A percentile compares a stretch with the other conserved stretches of the same genome.
These are phyloP conservation scores for Drosophila ironensis DNA, from an alignment of 1,140 invertebrate species.

Conservation along the genomic window DNA sequence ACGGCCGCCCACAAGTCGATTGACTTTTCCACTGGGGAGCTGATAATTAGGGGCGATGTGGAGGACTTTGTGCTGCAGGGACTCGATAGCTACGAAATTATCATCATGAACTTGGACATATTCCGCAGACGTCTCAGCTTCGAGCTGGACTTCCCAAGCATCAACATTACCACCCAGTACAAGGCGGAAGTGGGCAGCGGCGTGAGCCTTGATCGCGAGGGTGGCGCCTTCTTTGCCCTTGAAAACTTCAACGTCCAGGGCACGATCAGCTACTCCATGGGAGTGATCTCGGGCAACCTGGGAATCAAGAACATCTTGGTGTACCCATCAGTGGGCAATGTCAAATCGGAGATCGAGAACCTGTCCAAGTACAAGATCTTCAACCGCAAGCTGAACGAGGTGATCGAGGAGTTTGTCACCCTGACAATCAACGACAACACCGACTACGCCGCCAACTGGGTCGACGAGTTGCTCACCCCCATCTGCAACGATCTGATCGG, in stretches of 20 bases:
- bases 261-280: slow-evolving; percentile 48
- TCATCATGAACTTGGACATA: slow-evolving; percentile 22
- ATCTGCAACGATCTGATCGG: slow-evolving; percentile 62
- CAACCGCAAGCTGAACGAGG: slow-evolving; percentile 71
- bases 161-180: slow-evolving; percentile 59
- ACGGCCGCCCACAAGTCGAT: slow-evolving; percentile 30
- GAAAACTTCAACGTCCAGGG: slow-evolving; percentile 55
- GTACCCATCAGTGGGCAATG: slow-evolving; percentile 52
- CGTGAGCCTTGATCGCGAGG: slow-evolving; percentile 43
- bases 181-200: slow-evolving; percentile 43
- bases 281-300: slow-evolving; percentile 21
- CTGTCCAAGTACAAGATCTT: slow-evolving; percentile 63
- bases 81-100: slow-evolving; percentile 58
- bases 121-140: slow-evolving; percentile 34
- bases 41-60: slow-evolving; percentile 33
- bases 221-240: slow-evolving; percentile 64
- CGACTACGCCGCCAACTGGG: slow-evolving; percentile 47
- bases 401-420: slow-evolving; percentile 71
- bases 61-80: slow-evolving; percentile 49
- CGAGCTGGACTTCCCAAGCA: slow-evolving; percentile 44
- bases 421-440: slow-evolving; percentile 73
- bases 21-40: slow-evolving; percentile 26
- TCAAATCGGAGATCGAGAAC: slow-evolving; percentile 68
- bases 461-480: slow-evolving; percentile 49
- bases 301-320: slow-evolving; percentile 52